Percentiles rank a stretch among this genome's conserved stretches.
Conservation (phyloP, 1,140 invertebrate species). For the Nautilus pompilius region DNA sequence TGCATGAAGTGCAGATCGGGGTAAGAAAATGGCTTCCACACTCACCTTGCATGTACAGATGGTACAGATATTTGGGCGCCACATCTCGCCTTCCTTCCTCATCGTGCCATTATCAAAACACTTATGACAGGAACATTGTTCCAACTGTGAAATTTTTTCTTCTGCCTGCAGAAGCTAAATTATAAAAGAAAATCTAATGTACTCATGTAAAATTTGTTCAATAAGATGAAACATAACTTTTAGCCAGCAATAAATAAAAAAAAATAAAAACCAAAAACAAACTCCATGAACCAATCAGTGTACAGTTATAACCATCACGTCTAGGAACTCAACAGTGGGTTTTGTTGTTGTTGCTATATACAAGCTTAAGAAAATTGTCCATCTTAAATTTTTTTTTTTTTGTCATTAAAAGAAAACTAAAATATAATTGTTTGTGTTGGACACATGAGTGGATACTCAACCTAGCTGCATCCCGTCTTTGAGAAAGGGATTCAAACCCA, state of each 20-base stretch:
- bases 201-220: not conserved
- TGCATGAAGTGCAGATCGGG: too few relatives aligned
- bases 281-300: too few relatives aligned
- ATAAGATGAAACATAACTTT: not conserved
- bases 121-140: slow-evolving; percentile 85
- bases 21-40: too few relatives aligned
- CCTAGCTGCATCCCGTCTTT: too few relatives aligned
- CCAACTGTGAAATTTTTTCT: slow-evolving; percentile 70
- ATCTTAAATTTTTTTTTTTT: not conserved
- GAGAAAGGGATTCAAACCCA: too few relatives aligned
- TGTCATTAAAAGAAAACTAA: not conserved
- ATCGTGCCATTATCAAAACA: slow-evolving; percentile 77
- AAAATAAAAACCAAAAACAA: too few relatives aligned
- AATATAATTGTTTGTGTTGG: too few relatives aligned
- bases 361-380: not conserved
- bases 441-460: too few relatives aligned
- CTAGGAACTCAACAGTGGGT: too few relatives aligned
- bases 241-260: not conserved
- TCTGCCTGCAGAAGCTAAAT: slow-evolving; percentile 74
- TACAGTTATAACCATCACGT: too few relatives aligned
- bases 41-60: slow-evolving; percentile 48
- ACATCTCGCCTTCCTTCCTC: slow-evolving; percentile 69
- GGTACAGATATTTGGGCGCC: slow-evolving; percentile 46
- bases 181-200: not conserved
- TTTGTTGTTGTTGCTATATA: slow-evolving; percentile 50